Percentiles rank a stretch among this genome's conserved stretches.
These are phyloP conservation scores for Zophobas morio DNA, from an alignment of 1,140 invertebrate genomes.

Conservation along the genomic window DNA sequence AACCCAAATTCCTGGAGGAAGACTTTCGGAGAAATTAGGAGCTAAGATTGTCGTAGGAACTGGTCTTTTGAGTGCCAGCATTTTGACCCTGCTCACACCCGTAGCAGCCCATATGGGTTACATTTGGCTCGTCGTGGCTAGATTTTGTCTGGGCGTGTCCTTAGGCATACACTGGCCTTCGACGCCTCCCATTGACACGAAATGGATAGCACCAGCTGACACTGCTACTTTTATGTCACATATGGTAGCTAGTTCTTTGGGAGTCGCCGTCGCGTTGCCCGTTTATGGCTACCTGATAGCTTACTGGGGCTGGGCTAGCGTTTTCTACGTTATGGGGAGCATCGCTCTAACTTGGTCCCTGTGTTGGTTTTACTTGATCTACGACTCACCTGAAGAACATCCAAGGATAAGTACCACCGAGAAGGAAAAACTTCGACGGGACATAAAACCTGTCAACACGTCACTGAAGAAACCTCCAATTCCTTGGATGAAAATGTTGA, in stretches of 20 bases:
- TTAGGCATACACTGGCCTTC: constrained; percentile 89
- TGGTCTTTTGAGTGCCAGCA: constrained; percentile 84
- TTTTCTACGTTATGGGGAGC: constrained; percentile 85
- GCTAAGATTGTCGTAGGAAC: constrained; percentile 86
- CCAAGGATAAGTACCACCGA: constrained; percentile 71
- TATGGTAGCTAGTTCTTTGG: constrained; percentile 87
- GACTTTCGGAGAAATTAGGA: constrained; percentile 84
- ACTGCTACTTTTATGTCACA: constrained; percentile 86
- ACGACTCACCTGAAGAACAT: too few relatives aligned
- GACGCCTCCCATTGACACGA: constrained; percentile 87
- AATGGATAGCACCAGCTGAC: constrained; percentile 90
- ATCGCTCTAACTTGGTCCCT: constrained; percentile 85
- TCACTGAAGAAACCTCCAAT: constrained; percentile 71
- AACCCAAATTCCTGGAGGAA: constrained; percentile 87
- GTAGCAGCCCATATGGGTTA: constrained; percentile 75
- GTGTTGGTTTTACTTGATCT: constrained; percentile 43
- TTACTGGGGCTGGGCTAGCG: constrained; percentile 66
- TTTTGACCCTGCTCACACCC: constrained; percentile 86
- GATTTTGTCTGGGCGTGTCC: constrained; percentile 78
- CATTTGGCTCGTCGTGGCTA: constrained; percentile 71
- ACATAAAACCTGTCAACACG: background rate
- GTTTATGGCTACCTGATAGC: constrained; percentile 83
- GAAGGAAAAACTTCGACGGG: constrained; percentile 75
- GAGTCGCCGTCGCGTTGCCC: constrained; percentile 85
- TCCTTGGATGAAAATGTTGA: constrained; percentile 85